Percentiles rank a stretch among this genome's conserved stretches.
phyloP scores from a whole-genome alignment of 2,113 vertebrate genomes.

The Toxotes jaculatrix region DNA sequence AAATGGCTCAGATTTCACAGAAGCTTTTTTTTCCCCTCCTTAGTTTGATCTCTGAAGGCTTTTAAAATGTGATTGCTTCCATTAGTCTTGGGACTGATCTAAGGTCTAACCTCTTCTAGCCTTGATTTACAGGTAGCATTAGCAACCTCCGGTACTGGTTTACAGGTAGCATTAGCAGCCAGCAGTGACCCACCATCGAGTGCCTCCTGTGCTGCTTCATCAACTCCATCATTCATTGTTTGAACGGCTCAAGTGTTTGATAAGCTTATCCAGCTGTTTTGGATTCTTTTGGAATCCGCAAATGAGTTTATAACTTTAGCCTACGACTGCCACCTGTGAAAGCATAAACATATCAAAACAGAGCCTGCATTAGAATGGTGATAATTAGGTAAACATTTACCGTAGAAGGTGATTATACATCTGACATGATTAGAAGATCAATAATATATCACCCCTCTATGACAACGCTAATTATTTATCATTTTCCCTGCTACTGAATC shows the following conservation, averaged over 20 bases:
- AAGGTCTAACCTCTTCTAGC: not conserved
- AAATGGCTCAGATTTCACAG: no score
- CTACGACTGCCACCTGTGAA: not conserved
- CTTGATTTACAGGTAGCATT: not conserved
- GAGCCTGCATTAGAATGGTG: not conserved
- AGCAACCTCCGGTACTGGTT: not conserved
- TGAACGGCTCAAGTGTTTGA: not conserved
- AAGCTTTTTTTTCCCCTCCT: no score
- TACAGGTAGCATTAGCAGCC: not conserved
- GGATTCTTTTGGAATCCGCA: not conserved
- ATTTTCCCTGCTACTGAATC: constrained; percentile 26
- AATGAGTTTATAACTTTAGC: not conserved
- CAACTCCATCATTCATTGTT: not conserved
- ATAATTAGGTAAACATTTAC: constrained; percentile 20
- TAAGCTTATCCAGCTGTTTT: not conserved
- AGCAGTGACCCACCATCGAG: not conserved
- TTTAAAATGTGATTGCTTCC: no score
- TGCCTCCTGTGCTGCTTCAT: not conserved
- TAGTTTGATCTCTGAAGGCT: no score
- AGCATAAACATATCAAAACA: not conserved
- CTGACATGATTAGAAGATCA: constrained; percentile 32
- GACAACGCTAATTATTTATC: constrained; percentile 18
- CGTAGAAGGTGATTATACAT: constrained; percentile 26
- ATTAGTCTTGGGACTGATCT: no score
- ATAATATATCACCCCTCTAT: constrained; percentile 34